phyloP scores from a whole-genome alignment of 30 jellyfish, hydroid and myxozoan genomes.

The Chironex yamaguchii region DNA sequence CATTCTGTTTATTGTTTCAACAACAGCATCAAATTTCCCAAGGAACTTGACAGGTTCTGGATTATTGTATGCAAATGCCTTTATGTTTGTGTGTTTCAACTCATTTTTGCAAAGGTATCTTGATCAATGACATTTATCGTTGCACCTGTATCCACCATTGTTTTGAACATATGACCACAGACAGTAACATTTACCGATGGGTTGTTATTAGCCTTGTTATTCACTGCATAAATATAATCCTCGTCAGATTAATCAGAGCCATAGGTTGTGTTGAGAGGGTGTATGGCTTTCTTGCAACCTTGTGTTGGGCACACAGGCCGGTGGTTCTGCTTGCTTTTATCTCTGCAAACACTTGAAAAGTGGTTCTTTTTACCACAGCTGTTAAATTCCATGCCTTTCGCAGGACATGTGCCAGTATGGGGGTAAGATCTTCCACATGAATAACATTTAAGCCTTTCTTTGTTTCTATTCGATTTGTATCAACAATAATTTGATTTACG shows the following conservation, averaged over 20 bases:
- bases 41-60: constrained; percentile 1
- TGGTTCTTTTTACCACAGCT: constrained; percentile 9
- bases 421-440: constrained; percentile 26
- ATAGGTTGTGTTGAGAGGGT: neutral
- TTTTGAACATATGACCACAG: neutral
- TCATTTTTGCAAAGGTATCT: neutral
- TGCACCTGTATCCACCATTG: constrained; percentile 27
- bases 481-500: no score
- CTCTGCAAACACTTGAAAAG: constrained; percentile 15
- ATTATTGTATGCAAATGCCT: neutral
- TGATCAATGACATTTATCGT: constrained; percentile 16
- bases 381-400: constrained; percentile 13
- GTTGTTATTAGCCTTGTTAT: neutral
- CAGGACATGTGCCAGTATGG: constrained; percentile 8
- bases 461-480: neutral
- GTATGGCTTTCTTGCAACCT: neutral
- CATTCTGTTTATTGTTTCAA: neutral
- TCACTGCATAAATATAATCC: neutral
- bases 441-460: neutral
- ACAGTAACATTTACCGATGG: constrained; percentile 11
- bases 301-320: no score
- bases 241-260: constrained; percentile 2
- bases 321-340: neutral
- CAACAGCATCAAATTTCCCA: constrained; percentile 15
- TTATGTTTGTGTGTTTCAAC: neutral